phyloP scores from a whole-genome alignment of 37 sponge, comb jelly and placozoan genomes.

The Ephydatia muelleri region DNA sequence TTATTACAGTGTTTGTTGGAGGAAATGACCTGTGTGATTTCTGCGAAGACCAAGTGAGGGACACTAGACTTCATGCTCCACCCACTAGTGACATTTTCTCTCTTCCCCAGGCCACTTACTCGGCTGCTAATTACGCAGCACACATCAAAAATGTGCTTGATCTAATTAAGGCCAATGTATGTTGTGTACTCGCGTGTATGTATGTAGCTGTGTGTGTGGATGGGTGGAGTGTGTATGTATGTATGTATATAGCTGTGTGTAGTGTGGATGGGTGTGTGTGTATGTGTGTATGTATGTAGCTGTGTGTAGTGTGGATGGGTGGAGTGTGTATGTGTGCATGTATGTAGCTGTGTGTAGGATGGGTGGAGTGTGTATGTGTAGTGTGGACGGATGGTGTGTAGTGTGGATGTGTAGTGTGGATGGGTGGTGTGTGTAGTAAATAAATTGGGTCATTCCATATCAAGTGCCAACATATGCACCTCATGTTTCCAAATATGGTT shows the following conservation, averaged over 20 bases:
- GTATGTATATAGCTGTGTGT: background rate
- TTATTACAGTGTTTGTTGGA: constrained; percentile 48
- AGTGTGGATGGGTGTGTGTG: background rate
- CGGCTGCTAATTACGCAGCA: background rate
- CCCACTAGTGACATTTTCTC: background rate
- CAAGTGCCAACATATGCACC: too few species aligned
- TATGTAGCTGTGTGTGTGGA: background rate
- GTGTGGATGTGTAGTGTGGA: background rate
- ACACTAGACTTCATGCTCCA: background rate
- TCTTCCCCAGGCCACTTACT: background rate
- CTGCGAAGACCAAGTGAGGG: constrained; percentile 21
- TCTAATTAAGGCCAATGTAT: background rate
- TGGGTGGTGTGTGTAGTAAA: background rate
- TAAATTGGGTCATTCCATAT: too few species aligned
- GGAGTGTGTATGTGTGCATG: background rate
- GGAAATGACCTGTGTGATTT: constrained; percentile 52
- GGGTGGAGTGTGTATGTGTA: background rate
- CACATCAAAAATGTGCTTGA: background rate
- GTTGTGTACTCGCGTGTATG: background rate
- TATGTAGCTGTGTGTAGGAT: background rate
- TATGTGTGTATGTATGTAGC: background rate
- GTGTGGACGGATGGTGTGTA: too few species aligned
- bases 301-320: background rate
- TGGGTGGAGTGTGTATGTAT: too few species aligned
- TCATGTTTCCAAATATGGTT: too few species aligned